Evolutionary conservation across 2,888 invertebrate genomes (phyloP).

Genomic region (Macrosiphum euphorbiae): DNA sequence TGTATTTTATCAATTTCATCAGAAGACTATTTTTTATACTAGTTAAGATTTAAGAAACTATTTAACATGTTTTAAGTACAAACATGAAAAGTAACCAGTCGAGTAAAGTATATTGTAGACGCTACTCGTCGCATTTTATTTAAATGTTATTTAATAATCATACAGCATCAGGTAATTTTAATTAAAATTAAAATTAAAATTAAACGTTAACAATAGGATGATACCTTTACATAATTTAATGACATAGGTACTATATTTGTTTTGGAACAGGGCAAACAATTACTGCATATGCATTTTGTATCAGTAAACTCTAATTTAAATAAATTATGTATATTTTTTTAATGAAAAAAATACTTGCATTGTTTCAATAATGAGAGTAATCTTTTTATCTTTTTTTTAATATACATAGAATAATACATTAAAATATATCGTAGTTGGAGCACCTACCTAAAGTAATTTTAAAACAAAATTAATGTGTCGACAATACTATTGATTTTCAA

Average conservation of each 20-base stretch:
- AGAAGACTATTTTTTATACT: background rate
- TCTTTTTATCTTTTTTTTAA: background rate
- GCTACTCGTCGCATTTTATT: background rate
- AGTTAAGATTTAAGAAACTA: background rate
- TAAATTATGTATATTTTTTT: background rate
- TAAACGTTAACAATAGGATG: background rate
- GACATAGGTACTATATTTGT: background rate
- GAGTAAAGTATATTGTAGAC: background rate
- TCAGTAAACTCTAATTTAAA: background rate
- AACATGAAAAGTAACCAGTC: background rate
- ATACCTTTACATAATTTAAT: slow-evolving; percentile 16
- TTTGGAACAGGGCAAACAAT: background rate
- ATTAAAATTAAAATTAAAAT: slow-evolving; percentile 27
- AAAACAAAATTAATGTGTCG: background rate
- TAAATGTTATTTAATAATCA: background rate
- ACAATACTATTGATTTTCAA: background rate
- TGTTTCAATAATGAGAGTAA: background rate
- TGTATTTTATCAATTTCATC: background rate
- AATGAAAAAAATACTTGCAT: background rate
- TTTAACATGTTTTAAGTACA: background rate
- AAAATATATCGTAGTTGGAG: background rate
- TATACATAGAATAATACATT: background rate
- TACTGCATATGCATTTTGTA: background rate
- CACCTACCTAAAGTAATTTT: background rate
- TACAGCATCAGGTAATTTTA: background rate